phyloP scores from a whole-genome alignment of 2,888 invertebrate genomes.

The Maniola hyperantus region DNA sequence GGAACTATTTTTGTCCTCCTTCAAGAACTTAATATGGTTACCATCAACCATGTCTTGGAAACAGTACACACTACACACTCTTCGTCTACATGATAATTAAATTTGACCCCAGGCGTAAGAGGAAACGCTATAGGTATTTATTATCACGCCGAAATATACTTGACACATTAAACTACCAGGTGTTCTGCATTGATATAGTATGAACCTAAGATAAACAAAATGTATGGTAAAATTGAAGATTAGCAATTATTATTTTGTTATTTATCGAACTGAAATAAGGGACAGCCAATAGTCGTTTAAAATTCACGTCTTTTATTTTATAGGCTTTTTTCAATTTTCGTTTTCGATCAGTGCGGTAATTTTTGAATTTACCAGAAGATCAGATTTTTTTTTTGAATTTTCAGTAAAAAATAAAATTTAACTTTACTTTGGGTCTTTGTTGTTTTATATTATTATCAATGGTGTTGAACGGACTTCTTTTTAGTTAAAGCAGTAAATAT shows the following conservation, averaged over 20 bases:
- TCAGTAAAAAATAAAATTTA: neutral
- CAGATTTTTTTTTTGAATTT: no score
- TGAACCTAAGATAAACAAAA: neutral
- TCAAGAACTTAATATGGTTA: slow-evolving; percentile 29
- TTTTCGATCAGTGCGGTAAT: no score
- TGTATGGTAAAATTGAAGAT: neutral
- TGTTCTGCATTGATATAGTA: slow-evolving; percentile 48
- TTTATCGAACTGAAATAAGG: neutral
- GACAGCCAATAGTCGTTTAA: no score
- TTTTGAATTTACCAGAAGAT: no score
- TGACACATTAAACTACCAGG: slow-evolving; percentile 67
- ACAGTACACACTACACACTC: slow-evolving; percentile 56
- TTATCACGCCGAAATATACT: slow-evolving; percentile 63
- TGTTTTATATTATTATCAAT: neutral
- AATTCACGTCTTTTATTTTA: no score
- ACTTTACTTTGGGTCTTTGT: neutral
- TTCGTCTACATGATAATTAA: slow-evolving; percentile 78
- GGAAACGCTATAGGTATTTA: slow-evolving; percentile 69
- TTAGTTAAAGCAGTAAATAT: slow-evolving; percentile 56
- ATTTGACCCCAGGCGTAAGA: slow-evolving; percentile 72
- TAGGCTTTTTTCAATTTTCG: no score
- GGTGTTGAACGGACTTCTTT: slow-evolving; percentile 43
- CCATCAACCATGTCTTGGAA: neutral
- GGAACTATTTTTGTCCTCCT: neutral
- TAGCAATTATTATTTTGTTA: neutral